Conservation (phyloP, 1,140 invertebrate genomes). For the Drosophila lowei region DNA sequence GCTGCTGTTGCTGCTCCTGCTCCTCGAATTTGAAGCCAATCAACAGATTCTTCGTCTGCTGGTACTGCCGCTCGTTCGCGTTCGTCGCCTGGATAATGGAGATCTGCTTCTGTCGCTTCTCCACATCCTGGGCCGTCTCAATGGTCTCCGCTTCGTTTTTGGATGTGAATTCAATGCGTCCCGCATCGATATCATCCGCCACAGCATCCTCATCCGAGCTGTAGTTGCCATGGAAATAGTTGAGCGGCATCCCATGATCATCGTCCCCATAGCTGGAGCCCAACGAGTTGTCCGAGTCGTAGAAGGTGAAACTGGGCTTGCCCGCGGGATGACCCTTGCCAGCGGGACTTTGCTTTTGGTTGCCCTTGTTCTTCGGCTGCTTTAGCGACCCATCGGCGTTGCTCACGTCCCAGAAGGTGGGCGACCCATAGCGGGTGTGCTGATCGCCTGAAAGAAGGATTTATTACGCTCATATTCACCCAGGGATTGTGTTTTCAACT, state of each 20-base stretch:
- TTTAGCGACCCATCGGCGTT: conserved; percentile 43
- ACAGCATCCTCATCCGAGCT: conserved; percentile 61
- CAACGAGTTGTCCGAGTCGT: conserved; percentile 76
- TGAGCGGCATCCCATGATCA: conserved; percentile 27
- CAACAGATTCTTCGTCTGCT: conserved; percentile 75
- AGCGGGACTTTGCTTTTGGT: neutral
- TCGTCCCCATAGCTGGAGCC: conserved; percentile 71
- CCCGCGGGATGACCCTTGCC: conserved; percentile 16
- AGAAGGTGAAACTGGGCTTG: conserved; percentile 55
- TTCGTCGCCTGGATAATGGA: conserved; percentile 81
- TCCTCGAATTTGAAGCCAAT: conserved; percentile 73
- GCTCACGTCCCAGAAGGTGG: conserved; percentile 84
- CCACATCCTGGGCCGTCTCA: conserved; percentile 84
- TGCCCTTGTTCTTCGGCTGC: conserved; percentile 23
- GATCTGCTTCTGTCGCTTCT: conserved; percentile 79
- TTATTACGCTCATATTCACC: no score
- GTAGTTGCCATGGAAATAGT: conserved; percentile 43
- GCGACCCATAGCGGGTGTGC: conserved; percentile 84
- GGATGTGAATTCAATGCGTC: conserved; percentile 90
- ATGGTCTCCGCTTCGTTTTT: conserved; percentile 93
- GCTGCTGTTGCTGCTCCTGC: neutral
- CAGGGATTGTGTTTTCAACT: conserved; percentile 6
- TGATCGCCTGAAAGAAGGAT: conserved; percentile 52
- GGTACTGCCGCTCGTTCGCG: conserved; percentile 81
- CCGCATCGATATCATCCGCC: conserved; percentile 49